Base-by-base conservation (phyloP, 2,797 vertebrate genomes). In the Merluccius polli region DNA sequence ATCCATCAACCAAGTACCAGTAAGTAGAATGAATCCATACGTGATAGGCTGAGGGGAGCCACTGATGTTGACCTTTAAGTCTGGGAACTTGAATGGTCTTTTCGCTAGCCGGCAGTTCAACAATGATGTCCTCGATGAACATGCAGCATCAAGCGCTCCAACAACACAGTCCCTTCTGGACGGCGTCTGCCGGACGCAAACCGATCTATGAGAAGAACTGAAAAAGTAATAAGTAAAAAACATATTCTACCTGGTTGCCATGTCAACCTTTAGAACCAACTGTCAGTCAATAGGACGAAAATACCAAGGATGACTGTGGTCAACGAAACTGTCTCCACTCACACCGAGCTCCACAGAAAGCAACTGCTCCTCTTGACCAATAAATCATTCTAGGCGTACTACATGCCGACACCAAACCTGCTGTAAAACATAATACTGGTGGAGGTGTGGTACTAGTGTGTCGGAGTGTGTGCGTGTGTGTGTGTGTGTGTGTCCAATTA, bases 401-500 rank as follows among this genome's bases (percentile, higher is more conserved):
- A 10, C 59, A 65, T 27, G 24, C n/a, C 8, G 59, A 65, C n/a
- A 65, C 59, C 59, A 65, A 27, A 65, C 24, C 59, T 27, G 44
- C 16, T 52, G 16, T 18, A 52, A 24, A 65, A 65, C 24, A 13
- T 65, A 65, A 65, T 27, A 65, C 59, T 16, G 59, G 10, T 65
- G 59, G 24, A 12, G 12, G 24, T 65, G 59, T 3, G 59, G 18
- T 48, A 3, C 6, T 15, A 3, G 44, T 21, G 44, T 48, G 44
- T 48, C 15, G 18, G 44, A 5, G 44, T 48, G 44, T 48, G 44
- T 48, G 44, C 21, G 52, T 59, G 7, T 59, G 52, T 59, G 18
- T 59, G 52, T 59, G 7, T n/a, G 21, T 44, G 12, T 21, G 76
- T 79, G 74, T 84, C 84, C 41, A 69, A 68, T 85, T 87, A 89